Conservation (phyloP, 2,888 invertebrate genomes). For the Malthinus flaveolus region DNA sequence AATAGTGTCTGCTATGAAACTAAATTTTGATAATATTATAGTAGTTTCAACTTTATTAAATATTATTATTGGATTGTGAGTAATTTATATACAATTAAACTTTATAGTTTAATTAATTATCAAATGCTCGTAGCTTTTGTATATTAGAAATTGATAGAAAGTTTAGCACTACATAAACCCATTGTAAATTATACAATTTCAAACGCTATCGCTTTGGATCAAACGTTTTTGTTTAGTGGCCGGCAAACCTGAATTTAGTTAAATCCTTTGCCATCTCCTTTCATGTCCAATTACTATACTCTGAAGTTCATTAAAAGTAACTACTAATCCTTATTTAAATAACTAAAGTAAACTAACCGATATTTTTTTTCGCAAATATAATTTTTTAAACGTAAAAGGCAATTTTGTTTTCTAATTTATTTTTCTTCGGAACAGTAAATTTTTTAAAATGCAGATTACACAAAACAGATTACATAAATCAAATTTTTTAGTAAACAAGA, state of each 20-base stretch:
- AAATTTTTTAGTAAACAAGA: too few relatives aligned
- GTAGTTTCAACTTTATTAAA: neutral
- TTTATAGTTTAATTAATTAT: conserved; percentile 5
- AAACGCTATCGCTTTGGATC: conserved; percentile 15
- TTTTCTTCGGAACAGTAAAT: too few relatives aligned
- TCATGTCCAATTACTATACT: conserved; percentile 13
- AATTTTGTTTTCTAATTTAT: too few relatives aligned
- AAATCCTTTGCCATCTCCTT: conserved; percentile 14
- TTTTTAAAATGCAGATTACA: too few relatives aligned
- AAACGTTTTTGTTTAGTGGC: conserved; percentile 10
- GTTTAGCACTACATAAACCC: conserved; percentile 11
- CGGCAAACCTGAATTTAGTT: conserved; percentile 20
- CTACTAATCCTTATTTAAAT: too few relatives aligned
- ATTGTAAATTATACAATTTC: conserved; percentile 19
- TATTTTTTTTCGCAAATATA: too few relatives aligned
- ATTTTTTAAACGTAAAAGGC: too few relatives aligned
- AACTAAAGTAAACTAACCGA: too few relatives aligned
- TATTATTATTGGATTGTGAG: neutral
- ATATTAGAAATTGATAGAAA: neutral
- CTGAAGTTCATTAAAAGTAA: too few relatives aligned
- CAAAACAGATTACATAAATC: too few relatives aligned
- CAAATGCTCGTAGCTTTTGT: neutral
- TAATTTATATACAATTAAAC: conserved; percentile 7
- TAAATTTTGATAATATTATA: neutral
- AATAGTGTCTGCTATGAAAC: too few relatives aligned